Base-by-base conservation (phyloP, 2,797 vertebrate species). In the Remorina albescens region DNA sequence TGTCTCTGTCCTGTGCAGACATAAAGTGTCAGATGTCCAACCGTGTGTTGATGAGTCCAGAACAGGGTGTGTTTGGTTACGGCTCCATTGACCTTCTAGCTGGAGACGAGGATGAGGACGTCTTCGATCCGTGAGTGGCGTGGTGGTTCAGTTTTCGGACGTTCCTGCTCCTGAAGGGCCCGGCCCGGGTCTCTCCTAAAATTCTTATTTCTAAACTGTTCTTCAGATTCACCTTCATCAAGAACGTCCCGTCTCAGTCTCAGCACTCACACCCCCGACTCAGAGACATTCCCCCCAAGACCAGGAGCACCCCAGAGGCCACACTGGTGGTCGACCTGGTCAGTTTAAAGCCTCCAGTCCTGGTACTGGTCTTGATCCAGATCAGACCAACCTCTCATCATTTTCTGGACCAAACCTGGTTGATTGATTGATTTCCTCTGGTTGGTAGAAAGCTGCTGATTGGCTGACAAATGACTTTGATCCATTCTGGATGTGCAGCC, bases 261-360 rank as follows among this genome's bases (percentile, higher is more conserved):
- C 88, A 91, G 0, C 74, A 87, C 21, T 89, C 90, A 56, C 91
- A 75, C 16, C 90, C 89, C 7, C 62, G 83, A 55, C 69, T 84
- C 37, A 70, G 79, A 66, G 93, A 91, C 0, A 91, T 95, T 42
- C 93, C 94, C 1, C 88, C 91, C 1, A 96, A 91, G 74, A 96
- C 92, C 2, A 92, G 94, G 75, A 94, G 95, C 86, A 93, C 85
- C 0, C 88, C 90, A 0, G 90, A 92, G 72, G 79, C 84, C 76
- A 96, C 94, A 0, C 90, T 96, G 21, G 94, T 97, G 68, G 80
- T 96, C 9, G 96, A 96, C 77, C 82, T 96, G 94, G 96, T 96
- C 70, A 89, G 92, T 86, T 64, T 6, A 51, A 19, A 39, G 6
- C 42, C 2, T 78, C 2, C 4, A 61, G 13, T 15, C 19, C 0